Base-by-base conservation (phyloP, 2,888 invertebrate species). In the Drosophila bunnanda region DNA sequence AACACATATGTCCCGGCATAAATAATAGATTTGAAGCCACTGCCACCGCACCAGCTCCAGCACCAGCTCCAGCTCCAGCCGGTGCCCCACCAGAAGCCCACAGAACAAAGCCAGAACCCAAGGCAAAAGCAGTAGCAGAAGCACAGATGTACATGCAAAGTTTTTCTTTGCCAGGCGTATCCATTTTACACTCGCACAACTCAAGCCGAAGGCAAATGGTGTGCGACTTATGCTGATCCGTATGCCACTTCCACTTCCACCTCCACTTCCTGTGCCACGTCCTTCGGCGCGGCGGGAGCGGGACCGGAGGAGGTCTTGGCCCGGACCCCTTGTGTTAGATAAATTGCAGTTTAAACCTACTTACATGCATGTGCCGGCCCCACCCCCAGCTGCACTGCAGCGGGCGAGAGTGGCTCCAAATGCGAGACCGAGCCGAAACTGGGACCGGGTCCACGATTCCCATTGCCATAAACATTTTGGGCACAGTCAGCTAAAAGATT, bases 311-410 rank as follows among this genome's bases (percentile, higher is more conserved):
- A 39, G 46, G 2, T 61, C 50, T 43, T 50, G 56, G 50, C 43
- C 59, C 44, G 46, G 73, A 64, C 70, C 81, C 74, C 67, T 65
- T 68, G 77, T 75, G 75, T 75, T 78, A 88, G 83, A 84, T 84
- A 84, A 84, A 84, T 84, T 84, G 87, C 88, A 86, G 86, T 76
- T 86, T 80, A 84, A 84, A 76, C 87, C 88, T 66, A 86, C 81
- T 84, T 86, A 79, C 79, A 71, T 79, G 81, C 88, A 88, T 88
- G 89, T 83, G 88, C 70, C 67, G 74, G 74, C 56, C 61, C 50
- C 54, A 65, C 54, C 65, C 10, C 30, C 57, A 34, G 43, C 59
- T 36, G 48, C 39, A 58, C 13, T 50, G 50, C 50, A 50, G 32
- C 32, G 32, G 30, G 20, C 28, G 28, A 44, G 25, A 44, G 15